Percentiles rank a stretch among this genome's conserved stretches.
Evolutionary conservation across 2,888 invertebrate genomes (phyloP).

Genomic region (Nowickia ferox): DNA sequence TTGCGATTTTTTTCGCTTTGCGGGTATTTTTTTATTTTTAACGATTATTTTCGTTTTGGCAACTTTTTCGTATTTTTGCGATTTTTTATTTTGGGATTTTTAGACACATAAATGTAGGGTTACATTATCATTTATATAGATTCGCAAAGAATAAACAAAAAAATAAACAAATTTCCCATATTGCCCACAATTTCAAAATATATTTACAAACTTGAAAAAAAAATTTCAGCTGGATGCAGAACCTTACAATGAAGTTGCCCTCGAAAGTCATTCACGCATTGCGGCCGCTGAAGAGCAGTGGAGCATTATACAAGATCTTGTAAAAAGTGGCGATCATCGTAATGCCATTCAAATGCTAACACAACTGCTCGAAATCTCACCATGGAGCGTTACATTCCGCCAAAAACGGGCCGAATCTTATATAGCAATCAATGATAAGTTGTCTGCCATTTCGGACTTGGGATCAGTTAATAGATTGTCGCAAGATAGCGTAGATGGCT

Average conservation of each 20-base stretch:
- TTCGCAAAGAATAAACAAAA: too few species aligned
- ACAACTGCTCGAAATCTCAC: conserved; percentile 90
- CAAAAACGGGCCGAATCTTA: conserved; percentile 94
- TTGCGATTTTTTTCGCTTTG: too few species aligned
- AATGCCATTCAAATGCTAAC: conserved; percentile 87
- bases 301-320: conserved; percentile 86
- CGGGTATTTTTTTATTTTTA: too few species aligned
- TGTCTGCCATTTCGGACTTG: conserved; percentile 95
- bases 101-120: too few species aligned
- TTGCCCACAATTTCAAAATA: neutral
- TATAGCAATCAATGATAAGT: conserved; percentile 89
- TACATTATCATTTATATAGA: too few species aligned
- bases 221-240: conserved; percentile 86
- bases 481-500: conserved; percentile 94
- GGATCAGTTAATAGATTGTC: conserved; percentile 94
- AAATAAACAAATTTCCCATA: neutral
- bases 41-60: too few species aligned
- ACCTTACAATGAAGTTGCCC: conserved; percentile 90
- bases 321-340: conserved; percentile 84
- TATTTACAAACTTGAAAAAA: neutral
- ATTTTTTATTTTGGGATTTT: too few species aligned
- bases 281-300: conserved; percentile 87
- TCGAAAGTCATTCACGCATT: conserved; percentile 87
- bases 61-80: too few species aligned
- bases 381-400: conserved; percentile 93